These are phyloP conservation scores for Cosmia trapezina DNA, from an alignment of 2,888 invertebrate species.

Conservation along the genomic window DNA sequence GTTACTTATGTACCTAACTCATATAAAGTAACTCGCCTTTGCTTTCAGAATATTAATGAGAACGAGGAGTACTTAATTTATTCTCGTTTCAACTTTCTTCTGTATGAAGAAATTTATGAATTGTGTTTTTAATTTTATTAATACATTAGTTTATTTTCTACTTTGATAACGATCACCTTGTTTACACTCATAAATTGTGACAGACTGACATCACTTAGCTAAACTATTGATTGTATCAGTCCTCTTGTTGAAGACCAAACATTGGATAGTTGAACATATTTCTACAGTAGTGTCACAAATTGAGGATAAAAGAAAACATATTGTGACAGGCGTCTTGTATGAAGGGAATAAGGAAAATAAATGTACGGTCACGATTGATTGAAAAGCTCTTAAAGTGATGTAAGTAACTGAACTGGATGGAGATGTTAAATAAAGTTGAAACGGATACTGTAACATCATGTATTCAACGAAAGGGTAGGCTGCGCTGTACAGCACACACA, in stretches of 20 bases:
- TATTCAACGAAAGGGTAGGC: not conserved
- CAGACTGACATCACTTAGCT: not conserved
- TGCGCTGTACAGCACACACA: not conserved
- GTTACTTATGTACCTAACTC: too few relatives aligned
- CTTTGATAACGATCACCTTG: not conserved
- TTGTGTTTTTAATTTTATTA: not conserved
- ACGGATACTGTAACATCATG: not conserved
- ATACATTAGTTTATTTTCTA: not conserved
- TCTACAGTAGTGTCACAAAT: constrained; percentile 14
- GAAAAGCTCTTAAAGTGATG: constrained; percentile 14
- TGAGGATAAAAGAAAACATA: constrained; percentile 27
- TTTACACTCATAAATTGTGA: not conserved
- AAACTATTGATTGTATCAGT: not conserved
- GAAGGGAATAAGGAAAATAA: constrained; percentile 18
- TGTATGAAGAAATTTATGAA: not conserved
- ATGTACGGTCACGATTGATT: constrained; percentile 6
- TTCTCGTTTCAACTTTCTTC: not conserved
- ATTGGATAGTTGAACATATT: not conserved
- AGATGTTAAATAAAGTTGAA: not conserved
- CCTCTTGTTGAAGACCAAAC: constrained; percentile 3
- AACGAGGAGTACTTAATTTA: too few relatives aligned
- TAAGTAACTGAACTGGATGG: not conserved
- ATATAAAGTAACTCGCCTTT: not conserved
- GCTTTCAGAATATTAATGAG: constrained; percentile 15
- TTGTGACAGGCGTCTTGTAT: constrained; percentile 17